Evolutionary conservation across 2,888 invertebrate genomes (phyloP), one percentile per base, ranked within the genome.

Genomic region (Ophion ventricosus): DNA sequence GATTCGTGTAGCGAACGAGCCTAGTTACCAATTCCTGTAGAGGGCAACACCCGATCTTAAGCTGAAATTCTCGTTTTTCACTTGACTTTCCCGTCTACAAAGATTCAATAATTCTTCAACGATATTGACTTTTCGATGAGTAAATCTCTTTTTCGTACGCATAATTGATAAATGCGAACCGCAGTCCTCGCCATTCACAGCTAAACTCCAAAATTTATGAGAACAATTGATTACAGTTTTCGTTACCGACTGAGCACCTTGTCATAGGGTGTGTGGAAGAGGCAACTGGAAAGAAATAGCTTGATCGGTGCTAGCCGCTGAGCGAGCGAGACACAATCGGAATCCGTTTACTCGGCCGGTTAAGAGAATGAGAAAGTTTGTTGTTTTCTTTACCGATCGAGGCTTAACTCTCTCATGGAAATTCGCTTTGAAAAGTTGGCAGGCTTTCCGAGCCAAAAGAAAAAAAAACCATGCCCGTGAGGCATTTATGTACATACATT

Each of bases 1-100:
- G 40, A 14, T 43, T 40, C n/a, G 35, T 76, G 11, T 76, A 56
- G 70, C 20, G 57, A 40, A 57, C 63, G 49, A 74, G 63, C 49
- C 64, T 66, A 20, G 14, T 43, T 59, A 23, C 43, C 26, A 4
- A 43, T 17, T 20, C 54, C 57, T 56, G 40, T 25, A 66, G 76
- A 66, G 56, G 14, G 66, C 76, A 57, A 11, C 73, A 63, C 61
- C 14, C 10, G 54, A 26, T 8, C 23, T 40, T 35, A 25, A 59
- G 29, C 7, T 1, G 49, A 49, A 49, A 49, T 17, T 17, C 8
- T 40, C 49, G 14, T 49, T 17, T 17, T 17, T 49, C n/a, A 49
- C 14, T 17, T 14, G 49, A 17, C 3, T 3, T 11, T 3, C 17
- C 4, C 4, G 17, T 2, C 49, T 4, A 14, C 1, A 49, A 14